Base-by-base conservation (phyloP, 2,888 invertebrate genomes). In the Clepsis dumicolana region DNA sequence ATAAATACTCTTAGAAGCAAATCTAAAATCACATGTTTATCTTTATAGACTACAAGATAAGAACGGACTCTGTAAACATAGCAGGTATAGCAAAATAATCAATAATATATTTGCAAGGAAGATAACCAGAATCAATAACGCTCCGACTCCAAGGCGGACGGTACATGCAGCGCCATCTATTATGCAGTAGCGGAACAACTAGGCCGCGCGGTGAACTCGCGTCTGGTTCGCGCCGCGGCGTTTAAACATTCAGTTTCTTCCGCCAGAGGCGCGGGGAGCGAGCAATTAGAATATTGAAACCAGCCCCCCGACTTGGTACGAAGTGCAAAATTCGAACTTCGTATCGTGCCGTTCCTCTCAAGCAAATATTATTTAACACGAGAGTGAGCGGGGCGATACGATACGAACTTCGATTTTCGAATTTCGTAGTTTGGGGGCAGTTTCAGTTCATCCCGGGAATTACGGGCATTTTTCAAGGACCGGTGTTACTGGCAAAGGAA, bases 61-160 rank as follows among this genome's bases (percentile, higher is more conserved):
- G 63, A 70, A 18, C 8, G 71, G 60, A 71, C 68, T 74, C 64
- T 32, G 72, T 78, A 84, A 86, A 87, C 82, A 86, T 73, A 56
- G 29, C 32, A 72, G 71, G 72, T 86, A 87, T 86, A 85, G 72
- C 77, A 74, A 78, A 79, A 85, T 80, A 86, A 85, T 88, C 86
- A 86, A 88, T 89, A 88, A 80, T 75, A 74, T 83, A 84, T 87
- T 85, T 83, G 80, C 77, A 73, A 57, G 72, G 72, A 65, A 80
- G 81, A 83, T 83, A 83, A 78, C 75, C 70, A 75, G 79, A 84
- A 88, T 86, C 86, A 85, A 80, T 78, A 80, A 69, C 65, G 25
- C 60, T 67, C 71, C 69, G 64, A n/a, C 48, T 18, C 8, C 21
- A 12, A 10, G 21, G 48, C 12, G 12, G 65, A 38, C 44, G 54